phyloP scores from a whole-genome alignment of 2,113 vertebrate genomes.

The Aegithalos caudatus region DNA sequence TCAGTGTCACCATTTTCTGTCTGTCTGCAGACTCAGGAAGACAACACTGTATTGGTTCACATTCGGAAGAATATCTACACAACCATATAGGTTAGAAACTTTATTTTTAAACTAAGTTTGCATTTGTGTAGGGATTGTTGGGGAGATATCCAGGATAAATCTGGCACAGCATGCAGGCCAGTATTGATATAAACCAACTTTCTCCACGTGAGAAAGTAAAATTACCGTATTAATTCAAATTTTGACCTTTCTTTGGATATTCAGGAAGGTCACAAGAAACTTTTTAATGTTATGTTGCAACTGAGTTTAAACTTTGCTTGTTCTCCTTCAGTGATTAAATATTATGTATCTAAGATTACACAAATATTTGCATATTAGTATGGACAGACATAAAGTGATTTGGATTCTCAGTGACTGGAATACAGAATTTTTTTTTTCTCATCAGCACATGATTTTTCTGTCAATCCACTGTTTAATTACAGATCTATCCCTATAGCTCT shows the following conservation, averaged over 20 bases:
- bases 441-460: not conserved
- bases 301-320: not conserved
- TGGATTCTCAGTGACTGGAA: not conserved
- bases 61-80: slow-evolving; percentile 71
- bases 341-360: not conserved
- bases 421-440: not conserved
- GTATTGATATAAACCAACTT: not conserved
- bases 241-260: not conserved
- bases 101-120: slow-evolving; percentile 43
- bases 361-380: not conserved
- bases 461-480: not conserved
- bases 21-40: slow-evolving; percentile 72
- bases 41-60: slow-evolving; percentile 68
- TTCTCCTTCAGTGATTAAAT: not conserved
- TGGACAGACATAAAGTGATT: not conserved
- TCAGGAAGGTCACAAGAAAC: not conserved
- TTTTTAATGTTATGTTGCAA: not conserved
- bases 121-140: not conserved
- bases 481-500: not conserved
- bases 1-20: slow-evolving; percentile 45
- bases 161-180: not conserved
- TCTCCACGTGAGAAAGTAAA: not conserved
- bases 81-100: slow-evolving; percentile 72
- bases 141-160: not conserved
- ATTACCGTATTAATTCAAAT: not conserved